Percentiles rank a stretch among this genome's conserved stretches.
Evolutionary conservation across 2,113 vertebrate genomes (phyloP).

Genomic region (Cromileptes altivelis): DNA sequence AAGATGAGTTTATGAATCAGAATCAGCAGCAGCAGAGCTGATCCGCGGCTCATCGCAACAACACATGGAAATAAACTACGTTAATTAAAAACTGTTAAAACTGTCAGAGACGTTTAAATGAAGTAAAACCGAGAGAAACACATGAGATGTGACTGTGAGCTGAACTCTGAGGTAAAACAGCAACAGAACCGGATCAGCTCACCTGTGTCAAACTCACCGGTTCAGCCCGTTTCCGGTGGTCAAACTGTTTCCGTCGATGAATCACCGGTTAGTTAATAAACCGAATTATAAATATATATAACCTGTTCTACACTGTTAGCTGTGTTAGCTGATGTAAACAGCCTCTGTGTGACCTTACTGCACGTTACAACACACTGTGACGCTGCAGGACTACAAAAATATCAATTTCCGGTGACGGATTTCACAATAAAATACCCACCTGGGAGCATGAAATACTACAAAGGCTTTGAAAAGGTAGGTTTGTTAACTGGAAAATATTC

Average conservation of each 20-base stretch:
- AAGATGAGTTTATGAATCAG: too few relatives aligned
- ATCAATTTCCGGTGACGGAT: neutral
- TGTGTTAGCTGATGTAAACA: neutral
- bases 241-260: neutral
- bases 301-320: fast-evolving
- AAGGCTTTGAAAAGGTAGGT: too few relatives aligned
- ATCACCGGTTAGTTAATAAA: neutral
- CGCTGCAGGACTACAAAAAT: neutral
- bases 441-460: neutral
- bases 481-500: too few relatives aligned
- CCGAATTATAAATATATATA: fast-evolving
- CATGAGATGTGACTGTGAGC: neutral
- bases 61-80: too few relatives aligned
- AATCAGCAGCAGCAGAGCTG: too few relatives aligned
- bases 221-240: neutral
- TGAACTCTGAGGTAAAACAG: neutral
- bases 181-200: neutral
- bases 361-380: conserved; percentile 9
- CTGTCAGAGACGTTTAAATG: too few relatives aligned
- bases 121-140: neutral
- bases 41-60: too few relatives aligned
- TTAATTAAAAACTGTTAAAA: too few relatives aligned
- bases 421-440: conserved; percentile 19
- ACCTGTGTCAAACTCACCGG: neutral
- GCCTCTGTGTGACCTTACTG: conserved; percentile 33